phyloP scores from a whole-genome alignment of 2,888 invertebrate genomes.

The Phlogophora meticulosa region DNA sequence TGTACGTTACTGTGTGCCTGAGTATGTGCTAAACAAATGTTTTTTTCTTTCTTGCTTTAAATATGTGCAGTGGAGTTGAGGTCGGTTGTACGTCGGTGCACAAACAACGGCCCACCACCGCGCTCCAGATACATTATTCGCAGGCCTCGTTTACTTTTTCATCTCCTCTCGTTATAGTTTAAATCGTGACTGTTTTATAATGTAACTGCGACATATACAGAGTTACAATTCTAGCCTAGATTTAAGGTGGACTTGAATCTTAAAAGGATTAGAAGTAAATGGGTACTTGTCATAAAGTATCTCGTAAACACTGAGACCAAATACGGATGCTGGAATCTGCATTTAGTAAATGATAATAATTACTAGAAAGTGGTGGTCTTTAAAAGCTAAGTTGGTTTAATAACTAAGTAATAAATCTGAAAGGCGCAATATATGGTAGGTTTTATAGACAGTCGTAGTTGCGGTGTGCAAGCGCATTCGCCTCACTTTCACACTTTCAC shows the following conservation, averaged over 20 bases:
- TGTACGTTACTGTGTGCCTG: too few relatives aligned
- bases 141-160: slow-evolving; percentile 57
- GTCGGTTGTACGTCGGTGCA: slow-evolving; percentile 48
- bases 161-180: slow-evolving; percentile 58
- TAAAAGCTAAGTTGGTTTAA: slow-evolving; percentile 52
- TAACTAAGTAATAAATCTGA: slow-evolving; percentile 68
- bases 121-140: slow-evolving; percentile 66
- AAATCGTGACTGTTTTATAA: slow-evolving; percentile 66
- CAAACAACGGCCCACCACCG: slow-evolving; percentile 59
- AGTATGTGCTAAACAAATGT: too few relatives aligned
- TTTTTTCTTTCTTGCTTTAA: too few relatives aligned
- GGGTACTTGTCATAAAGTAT: background rate
- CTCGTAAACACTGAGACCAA: slow-evolving; percentile 1
- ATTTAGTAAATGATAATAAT: slow-evolving; percentile 14
- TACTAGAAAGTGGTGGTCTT: slow-evolving; percentile 48
- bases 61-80: slow-evolving; percentile 49
- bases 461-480: slow-evolving; percentile 82
- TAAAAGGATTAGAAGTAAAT: slow-evolving; percentile 24
- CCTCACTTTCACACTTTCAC: slow-evolving; percentile 91
- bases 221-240: slow-evolving; percentile 28
- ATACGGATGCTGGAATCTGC: slow-evolving; percentile 5
- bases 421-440: slow-evolving; percentile 64
- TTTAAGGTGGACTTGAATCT: slow-evolving; percentile 21
- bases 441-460: slow-evolving; percentile 60
- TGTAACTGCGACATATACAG: slow-evolving; percentile 45